Evolutionary conservation across 2,113 vertebrate genomes (phyloP), one percentile per base, ranked within the genome.

Genomic region (Trachemys scripta): DNA sequence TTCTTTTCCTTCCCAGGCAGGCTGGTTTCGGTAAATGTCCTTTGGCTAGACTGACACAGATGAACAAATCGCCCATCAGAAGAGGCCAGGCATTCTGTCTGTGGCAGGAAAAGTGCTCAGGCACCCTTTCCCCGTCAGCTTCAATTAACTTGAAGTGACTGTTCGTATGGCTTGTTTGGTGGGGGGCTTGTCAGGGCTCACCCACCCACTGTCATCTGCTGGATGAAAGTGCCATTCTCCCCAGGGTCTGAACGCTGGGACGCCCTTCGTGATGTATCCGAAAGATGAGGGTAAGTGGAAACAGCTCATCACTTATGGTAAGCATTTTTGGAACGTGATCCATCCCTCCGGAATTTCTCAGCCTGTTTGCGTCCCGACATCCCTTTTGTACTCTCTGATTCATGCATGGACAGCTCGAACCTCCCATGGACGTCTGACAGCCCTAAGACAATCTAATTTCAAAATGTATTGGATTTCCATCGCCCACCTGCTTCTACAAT

Each of bases 361-460:
- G 0, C 0, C 2, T 57, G 8, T 13, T 35, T 6, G 0, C 19
- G 49, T 31, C 51, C 85, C 8, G 76, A 5, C 0, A 0, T 1
- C 35, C 17, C 85, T 16, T 5, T 87, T 54, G 35, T 2, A 22
- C 22, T 50, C 51, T 22, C 38, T 75, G 4, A 69, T 24, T 9
- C 76, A 1, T 0, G 0, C 1, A n/a, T 5, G 62, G 79, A 2
- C 8, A 45, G 13, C 16, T 1, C 2, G 4, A 83, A 42, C 13
- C 82, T 12, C 45, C 53, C 75, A 13, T 62, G 57, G 57, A 13
- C 2, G 0, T 0, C 29, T 0, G 0, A 10, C 65, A 75, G 50
- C n/a, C 17, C 19, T 0, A 50, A 50, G 4, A 35, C 4, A 1
- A 13, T 72, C 29, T 4, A 0, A 0, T 1, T 4, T 80, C 8